Evolutionary conservation across 2,797 vertebrate species (phyloP), one percentile per base, ranked within the genome.

Genomic region (Siniperca undulata): DNA sequence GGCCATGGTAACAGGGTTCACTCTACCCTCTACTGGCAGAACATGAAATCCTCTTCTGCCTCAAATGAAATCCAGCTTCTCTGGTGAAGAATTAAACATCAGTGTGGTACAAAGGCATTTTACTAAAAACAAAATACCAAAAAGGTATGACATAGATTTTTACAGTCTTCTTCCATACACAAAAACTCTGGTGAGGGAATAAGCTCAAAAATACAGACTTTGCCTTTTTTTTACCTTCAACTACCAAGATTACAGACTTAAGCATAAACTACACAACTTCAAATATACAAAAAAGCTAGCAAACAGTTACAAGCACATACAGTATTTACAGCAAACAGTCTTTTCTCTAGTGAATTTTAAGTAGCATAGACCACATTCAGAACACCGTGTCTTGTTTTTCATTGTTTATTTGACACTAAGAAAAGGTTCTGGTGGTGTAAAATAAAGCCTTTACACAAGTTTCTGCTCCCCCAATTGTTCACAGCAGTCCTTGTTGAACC

Each of bases 261-360:
- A 80, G 56, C 74, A 70, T 71, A 77, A 81, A 83, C 82, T 59
- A 82, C 82, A 90, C 70, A 82, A 80, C 50, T 85, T 83, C 75
- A 87, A 87, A 92, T 93, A 88, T 94, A 94, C 91, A 94, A 94
- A 92, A 27, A 79, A 77, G 50, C 82, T 83, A 85, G 61, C 72
- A 78, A 91, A 88, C 74, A 71, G 80, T 74, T 72, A 86, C 75
- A 81, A 83, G 69, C 81, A 85, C 38, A 20, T 77, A 85, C 52
- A 84, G 16, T 84, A 93, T 90, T 81, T 90, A 92, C 87, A 94
- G 71, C 42, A 62, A 58, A 58, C 42, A 50, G 55, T 77, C 22
- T 83, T 42, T 67, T 74, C 50, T 74, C 68, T 80, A 70, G 36
- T 80, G 58, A 78, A 74, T 40, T 24, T 67, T 58, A 48, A 61